A percentile compares a stretch with the other conserved stretches of the same genome.
Evolutionary conservation across 2,888 invertebrate species (phyloP).

Genomic region (Cataglyphis altisquamis): DNA sequence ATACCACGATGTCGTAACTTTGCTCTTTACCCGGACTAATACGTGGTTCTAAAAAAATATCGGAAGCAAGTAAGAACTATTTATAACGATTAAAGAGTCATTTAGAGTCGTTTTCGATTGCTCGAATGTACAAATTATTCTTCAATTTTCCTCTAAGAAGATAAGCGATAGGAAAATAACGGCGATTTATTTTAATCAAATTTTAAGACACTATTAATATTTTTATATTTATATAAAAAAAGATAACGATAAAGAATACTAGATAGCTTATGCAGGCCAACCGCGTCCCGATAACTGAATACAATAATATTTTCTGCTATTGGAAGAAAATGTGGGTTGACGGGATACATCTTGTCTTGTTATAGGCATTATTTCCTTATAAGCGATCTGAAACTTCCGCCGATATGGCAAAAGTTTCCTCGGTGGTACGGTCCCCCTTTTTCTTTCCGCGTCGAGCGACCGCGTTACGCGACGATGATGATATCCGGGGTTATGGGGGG

Average conservation of each 20-base stretch:
- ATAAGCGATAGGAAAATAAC: not conserved
- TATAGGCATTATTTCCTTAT: conserved; percentile 44
- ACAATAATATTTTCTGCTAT: not conserved
- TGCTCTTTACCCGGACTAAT: not conserved
- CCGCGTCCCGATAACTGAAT: not conserved
- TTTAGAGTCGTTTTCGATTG: not conserved
- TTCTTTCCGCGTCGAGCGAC: not conserved
- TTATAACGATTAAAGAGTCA: not conserved
- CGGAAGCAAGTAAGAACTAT: not conserved
- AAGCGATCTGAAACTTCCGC: conserved; percentile 21
- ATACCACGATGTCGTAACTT: not conserved
- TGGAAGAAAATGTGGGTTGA: not conserved
- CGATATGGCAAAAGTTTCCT: conserved; percentile 62
- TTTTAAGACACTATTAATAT: not conserved
- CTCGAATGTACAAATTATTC: not conserved
- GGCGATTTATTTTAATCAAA: not conserved
- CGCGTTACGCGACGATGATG: conserved; percentile 54
- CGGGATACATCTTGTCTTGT: not conserved
- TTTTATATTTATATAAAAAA: not conserved
- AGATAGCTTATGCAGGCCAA: not conserved
- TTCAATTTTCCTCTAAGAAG: not conserved
- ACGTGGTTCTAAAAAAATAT: not conserved
- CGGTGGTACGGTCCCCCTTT: not conserved
- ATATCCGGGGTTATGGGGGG: conserved; percentile 37
- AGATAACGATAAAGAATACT: not conserved